Base-by-base conservation (phyloP, 2,113 vertebrate species). In the Pleuronectes platessa region DNA sequence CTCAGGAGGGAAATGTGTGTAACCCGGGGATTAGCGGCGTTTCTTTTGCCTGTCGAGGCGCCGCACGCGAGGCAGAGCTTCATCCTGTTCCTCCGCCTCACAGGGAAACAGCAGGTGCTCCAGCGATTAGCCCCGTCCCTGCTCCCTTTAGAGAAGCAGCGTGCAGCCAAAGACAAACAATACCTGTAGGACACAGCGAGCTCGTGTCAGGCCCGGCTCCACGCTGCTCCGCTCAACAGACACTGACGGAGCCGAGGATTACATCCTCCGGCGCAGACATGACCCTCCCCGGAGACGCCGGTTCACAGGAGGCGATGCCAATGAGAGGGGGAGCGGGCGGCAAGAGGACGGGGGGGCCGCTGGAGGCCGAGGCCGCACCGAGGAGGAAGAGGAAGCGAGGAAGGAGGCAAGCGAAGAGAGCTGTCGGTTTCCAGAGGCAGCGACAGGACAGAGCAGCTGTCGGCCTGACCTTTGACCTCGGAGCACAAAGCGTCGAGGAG, bases 91-190 rank as follows among this genome's bases (percentile, higher is more conserved):
- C 65, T n/a, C 15, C 70, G 24, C 40, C 61, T 79, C 49, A 14
- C 9, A 55, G 49, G 71, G 83, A 85, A 83, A 40, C 86, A 78
- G 82, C 78, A 14, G 53, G 81, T 0, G 71, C 82, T 74, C 76
- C 75, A 31, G 74, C 76, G 87, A 89, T 93, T 89, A 90, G 82
- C 82, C 90, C 53, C 0, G 67, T 81, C 80, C 78, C 85, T 0
- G 49, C 75, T 78, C 61, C 82, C 63, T 85, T 77, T 49, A 71
- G 74, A 58, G 82, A 47, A 72, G 47, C 88, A 80, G 78, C 63
- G 0, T 69, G 84, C 0, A 20, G 51, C 85, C 88, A 76, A 62
- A 86, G 70, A 81, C 86, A 86, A 89, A 89, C 78, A 82, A 71
- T 75, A 69, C 79, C 84, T 71, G 88, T 73, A 63, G 89, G 85